A percentile compares a stretch with the other conserved stretches of the same genome.
phyloP scores from a whole-genome alignment of 2,888 invertebrate genomes.

The Brassicogethes aeneus region DNA sequence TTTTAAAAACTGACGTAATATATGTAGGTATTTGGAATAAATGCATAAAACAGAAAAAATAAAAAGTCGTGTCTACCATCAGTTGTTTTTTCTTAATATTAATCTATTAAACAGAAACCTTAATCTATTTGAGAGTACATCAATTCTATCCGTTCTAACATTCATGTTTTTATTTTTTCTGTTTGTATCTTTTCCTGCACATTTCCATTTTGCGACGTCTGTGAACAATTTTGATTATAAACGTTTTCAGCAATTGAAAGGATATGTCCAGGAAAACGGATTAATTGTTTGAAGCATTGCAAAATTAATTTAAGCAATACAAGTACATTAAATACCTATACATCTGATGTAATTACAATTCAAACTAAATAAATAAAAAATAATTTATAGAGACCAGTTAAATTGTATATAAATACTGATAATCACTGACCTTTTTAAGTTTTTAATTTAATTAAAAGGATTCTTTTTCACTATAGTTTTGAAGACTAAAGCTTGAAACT shows the following conservation, averaged over 20 bases:
- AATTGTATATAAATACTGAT: conserved; percentile 34
- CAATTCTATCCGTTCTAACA: no score
- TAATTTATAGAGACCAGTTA: conserved; percentile 34
- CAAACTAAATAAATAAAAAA: conserved; percentile 36
- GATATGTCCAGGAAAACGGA: conserved; percentile 10
- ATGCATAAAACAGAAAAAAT: no score
- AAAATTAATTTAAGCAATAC: conserved; percentile 26
- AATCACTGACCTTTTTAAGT: conserved; percentile 34
- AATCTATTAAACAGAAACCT: no score
- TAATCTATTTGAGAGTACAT: no score
- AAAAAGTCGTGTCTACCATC: no score
- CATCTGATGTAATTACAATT: conserved; percentile 35
- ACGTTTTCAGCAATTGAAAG: not conserved
- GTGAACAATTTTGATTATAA: conserved; percentile 8
- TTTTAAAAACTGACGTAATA: no score
- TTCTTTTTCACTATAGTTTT: not conserved
- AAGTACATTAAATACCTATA: conserved; percentile 33
- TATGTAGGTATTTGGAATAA: no score
- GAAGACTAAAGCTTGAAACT: not conserved
- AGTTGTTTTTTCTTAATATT: no score
- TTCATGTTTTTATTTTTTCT: no score
- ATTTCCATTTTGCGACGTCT: conserved; percentile 6
- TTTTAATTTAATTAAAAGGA: not conserved
- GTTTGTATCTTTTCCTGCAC: no score
- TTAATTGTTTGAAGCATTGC: conserved; percentile 20